These are phyloP conservation scores for Calliopsis andreniformis DNA, from an alignment of 1,140 invertebrate species.

Conservation along the genomic window DNA sequence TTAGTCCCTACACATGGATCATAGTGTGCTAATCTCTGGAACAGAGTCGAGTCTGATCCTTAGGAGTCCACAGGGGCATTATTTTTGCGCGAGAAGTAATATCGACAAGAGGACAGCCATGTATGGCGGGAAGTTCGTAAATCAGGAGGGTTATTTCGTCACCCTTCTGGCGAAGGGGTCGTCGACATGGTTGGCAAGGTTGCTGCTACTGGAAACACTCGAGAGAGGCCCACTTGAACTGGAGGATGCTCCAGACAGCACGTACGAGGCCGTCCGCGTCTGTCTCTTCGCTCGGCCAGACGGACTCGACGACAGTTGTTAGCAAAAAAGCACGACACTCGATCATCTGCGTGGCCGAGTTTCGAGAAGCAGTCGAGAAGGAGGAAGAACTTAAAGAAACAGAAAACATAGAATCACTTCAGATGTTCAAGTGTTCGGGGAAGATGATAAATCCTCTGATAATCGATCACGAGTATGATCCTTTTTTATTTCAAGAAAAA, in stretches of 20 bases:
- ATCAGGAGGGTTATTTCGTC: slow-evolving; percentile 32
- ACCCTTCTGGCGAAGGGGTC: slow-evolving; percentile 22
- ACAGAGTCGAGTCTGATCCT: no score
- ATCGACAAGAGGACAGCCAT: no score
- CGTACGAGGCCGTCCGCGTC: slow-evolving; percentile 48
- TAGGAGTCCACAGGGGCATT: no score
- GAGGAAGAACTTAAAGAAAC: background rate
- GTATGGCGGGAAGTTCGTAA: background rate
- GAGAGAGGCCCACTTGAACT: slow-evolving; percentile 49
- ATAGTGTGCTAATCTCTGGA: no score
- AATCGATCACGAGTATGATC: background rate
- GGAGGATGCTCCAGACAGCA: slow-evolving; percentile 54
- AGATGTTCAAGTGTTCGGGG: background rate
- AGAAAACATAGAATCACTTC: background rate
- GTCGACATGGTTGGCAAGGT: slow-evolving; percentile 42
- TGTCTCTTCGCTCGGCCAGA: slow-evolving; percentile 52
- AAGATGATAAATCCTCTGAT: background rate
- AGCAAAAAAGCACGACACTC: slow-evolving; percentile 43
- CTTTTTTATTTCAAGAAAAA: background rate
- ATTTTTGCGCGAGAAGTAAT: no score
- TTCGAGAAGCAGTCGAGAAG: slow-evolving; percentile 5
- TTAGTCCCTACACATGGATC: no score
- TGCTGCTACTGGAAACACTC: slow-evolving; percentile 36
- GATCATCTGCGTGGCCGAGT: slow-evolving; percentile 43
- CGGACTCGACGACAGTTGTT: slow-evolving; percentile 51